Conservation (phyloP, 2,888 invertebrate species). For the Drosophila meridionalis region DNA sequence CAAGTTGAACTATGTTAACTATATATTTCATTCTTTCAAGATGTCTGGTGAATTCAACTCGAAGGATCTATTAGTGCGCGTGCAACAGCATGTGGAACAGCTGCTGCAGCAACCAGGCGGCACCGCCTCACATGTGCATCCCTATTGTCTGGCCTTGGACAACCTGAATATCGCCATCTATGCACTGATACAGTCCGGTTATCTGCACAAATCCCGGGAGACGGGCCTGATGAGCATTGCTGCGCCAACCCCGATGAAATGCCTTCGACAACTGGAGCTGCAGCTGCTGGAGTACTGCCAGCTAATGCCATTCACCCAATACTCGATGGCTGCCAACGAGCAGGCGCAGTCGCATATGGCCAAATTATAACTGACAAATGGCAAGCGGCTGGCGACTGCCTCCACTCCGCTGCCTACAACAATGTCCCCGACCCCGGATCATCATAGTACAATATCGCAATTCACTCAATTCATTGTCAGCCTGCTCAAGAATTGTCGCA, state of each 20-base stretch:
- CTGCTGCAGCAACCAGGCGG: slow-evolving; percentile 80
- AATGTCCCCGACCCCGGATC: slow-evolving; percentile 26
- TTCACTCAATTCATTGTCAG: slow-evolving; percentile 52
- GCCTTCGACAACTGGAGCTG: slow-evolving; percentile 69
- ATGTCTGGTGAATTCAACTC: slow-evolving; percentile 84
- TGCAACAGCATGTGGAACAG: slow-evolving; percentile 88
- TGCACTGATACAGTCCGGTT: slow-evolving; percentile 85
- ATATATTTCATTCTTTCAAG: slow-evolving; percentile 20
- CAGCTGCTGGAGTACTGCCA: slow-evolving; percentile 81
- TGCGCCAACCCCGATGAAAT: slow-evolving; percentile 44
- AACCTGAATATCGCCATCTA: slow-evolving; percentile 87
- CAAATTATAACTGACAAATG: slow-evolving; percentile 83
- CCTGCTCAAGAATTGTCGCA: slow-evolving; percentile 77
- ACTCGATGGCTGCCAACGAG: slow-evolving; percentile 73
- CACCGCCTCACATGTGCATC: slow-evolving; percentile 86
- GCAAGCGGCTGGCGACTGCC: slow-evolving; percentile 44
- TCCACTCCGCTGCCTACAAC: slow-evolving; percentile 22
- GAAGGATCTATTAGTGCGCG: slow-evolving; percentile 86
- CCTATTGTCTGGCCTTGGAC: slow-evolving; percentile 91
- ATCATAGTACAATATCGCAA: slow-evolving; percentile 65
- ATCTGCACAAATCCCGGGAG: slow-evolving; percentile 73
- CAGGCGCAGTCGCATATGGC: slow-evolving; percentile 74
- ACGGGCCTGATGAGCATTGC: slow-evolving; percentile 67
- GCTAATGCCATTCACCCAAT: slow-evolving; percentile 83
- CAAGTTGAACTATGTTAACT: not conserved